Percentiles rank a stretch among this genome's conserved stretches.
Evolutionary conservation across 2,113 vertebrate species (phyloP).

Genomic region (Gorsachius goisagi): DNA sequence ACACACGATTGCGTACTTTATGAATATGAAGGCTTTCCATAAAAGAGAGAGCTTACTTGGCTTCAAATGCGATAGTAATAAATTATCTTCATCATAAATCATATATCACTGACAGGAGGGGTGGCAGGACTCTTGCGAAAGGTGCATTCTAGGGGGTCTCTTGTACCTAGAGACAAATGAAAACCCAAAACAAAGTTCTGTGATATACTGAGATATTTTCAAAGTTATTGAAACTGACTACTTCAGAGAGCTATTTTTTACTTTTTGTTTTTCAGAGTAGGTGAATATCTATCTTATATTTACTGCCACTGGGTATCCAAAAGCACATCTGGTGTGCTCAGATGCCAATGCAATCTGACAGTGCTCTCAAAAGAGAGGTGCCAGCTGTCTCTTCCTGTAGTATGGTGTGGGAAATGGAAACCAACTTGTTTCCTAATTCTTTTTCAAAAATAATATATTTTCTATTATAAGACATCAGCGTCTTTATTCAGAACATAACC

Average conservation of each 20-base stretch:
- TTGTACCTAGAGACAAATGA: not conserved
- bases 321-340: not conserved
- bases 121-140: not conserved
- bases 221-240: not conserved
- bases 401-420: not conserved
- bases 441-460: not conserved
- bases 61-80: not conserved
- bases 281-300: not conserved
- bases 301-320: not conserved
- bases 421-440: not conserved
- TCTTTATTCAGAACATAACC: not conserved
- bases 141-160: not conserved
- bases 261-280: not conserved
- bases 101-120: not conserved
- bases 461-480: not conserved
- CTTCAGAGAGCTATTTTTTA: not conserved
- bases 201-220: not conserved
- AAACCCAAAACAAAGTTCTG: not conserved
- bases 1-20: accelerated
- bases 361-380: not conserved
- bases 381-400: not conserved
- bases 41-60: not conserved
- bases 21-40: not conserved
- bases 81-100: not conserved
- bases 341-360: not conserved